phyloP scores from a whole-genome alignment of 2,797 vertebrate species.

The Apogon hyalosoma region DNA sequence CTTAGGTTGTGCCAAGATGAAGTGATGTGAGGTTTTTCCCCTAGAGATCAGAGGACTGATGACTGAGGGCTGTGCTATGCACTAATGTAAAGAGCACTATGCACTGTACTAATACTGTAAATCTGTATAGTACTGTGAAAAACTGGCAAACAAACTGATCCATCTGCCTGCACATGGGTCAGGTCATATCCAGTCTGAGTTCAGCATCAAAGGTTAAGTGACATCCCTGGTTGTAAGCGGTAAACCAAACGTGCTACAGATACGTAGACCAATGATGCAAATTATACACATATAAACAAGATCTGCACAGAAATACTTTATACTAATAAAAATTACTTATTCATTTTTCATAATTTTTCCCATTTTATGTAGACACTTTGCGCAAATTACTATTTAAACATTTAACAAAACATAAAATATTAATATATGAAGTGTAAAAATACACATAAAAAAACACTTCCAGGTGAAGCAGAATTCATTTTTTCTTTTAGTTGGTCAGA shows the following conservation, averaged over 20 bases:
- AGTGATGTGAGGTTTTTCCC: constrained; percentile 49
- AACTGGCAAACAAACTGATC: constrained; percentile 52
- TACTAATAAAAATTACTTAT: too few relatives aligned
- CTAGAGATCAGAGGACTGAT: constrained; percentile 42
- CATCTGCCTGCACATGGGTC: background rate
- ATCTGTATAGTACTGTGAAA: constrained; percentile 38
- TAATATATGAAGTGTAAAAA: too few relatives aligned
- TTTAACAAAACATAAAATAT: too few relatives aligned
- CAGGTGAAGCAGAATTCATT: too few relatives aligned
- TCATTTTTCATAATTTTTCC: too few relatives aligned
- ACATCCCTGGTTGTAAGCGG: too few relatives aligned
- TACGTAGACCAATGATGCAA: background rate
- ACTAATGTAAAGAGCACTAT: constrained; percentile 46
- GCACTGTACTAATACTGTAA: constrained; percentile 32
- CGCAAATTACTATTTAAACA: too few relatives aligned
- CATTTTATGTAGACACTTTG: too few relatives aligned
- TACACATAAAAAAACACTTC: too few relatives aligned
- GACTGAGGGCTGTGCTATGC: constrained; percentile 36
- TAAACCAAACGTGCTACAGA: background rate
- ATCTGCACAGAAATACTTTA: background rate
- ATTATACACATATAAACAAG: background rate
- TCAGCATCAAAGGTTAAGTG: constrained; percentile 1
- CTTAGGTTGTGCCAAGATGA: constrained; percentile 53
- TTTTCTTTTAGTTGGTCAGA: too few relatives aligned
- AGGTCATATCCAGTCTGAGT: constrained; percentile 1